Conservation (phyloP, 2,888 invertebrate genomes). For the Zygogramma bicolorata region DNA sequence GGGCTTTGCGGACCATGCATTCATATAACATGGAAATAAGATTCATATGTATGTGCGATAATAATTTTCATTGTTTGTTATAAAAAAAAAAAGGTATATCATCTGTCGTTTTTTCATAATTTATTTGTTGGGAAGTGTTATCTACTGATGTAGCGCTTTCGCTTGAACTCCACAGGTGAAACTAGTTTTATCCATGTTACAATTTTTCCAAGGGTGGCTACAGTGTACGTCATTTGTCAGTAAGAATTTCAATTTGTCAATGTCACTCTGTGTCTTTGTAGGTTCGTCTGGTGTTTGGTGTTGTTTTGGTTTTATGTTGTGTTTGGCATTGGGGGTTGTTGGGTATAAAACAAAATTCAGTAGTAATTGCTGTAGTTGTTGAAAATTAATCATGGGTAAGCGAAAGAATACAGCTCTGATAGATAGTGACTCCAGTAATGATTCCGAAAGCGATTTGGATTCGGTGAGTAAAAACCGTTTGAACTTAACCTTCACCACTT, state of each 20-base stretch:
- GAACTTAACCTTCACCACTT: constrained; percentile 6
- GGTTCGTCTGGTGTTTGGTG: no score
- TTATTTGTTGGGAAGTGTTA: no score
- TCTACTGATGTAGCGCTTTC: no score
- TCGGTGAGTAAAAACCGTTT: constrained; percentile 76
- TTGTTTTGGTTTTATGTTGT: background rate
- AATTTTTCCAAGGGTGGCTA: background rate
- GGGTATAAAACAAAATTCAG: background rate
- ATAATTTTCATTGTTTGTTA: no score
- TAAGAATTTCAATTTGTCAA: background rate
- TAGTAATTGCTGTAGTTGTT: background rate
- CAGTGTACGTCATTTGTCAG: background rate
- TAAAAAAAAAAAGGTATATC: no score
- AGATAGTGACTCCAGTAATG: constrained; percentile 87
- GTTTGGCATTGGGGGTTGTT: background rate
- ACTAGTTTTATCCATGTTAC: no score
- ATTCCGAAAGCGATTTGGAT: constrained; percentile 81
- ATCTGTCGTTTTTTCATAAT: no score
- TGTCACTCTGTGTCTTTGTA: background rate
- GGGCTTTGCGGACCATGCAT: no score
- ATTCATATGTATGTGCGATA: no score
- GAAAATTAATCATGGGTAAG: constrained; percentile 80
- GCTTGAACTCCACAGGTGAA: no score
- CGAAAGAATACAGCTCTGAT: constrained; percentile 86
- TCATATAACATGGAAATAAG: no score